These are phyloP conservation scores for Sycophila texana DNA, from an alignment of 2,888 invertebrate genomes.

Conservation along the genomic window DNA sequence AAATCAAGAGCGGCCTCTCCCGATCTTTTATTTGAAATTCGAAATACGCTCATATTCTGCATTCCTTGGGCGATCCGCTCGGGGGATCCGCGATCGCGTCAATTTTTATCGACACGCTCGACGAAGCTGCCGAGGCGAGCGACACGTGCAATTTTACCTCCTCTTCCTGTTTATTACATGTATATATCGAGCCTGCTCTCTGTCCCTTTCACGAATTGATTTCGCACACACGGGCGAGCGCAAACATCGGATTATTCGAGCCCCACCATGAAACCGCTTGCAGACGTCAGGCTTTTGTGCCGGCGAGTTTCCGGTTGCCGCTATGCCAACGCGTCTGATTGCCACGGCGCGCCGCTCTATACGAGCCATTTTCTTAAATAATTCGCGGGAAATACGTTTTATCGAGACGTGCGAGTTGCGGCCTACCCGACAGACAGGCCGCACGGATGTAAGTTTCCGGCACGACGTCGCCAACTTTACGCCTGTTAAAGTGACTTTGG, in stretches of 20 bases:
- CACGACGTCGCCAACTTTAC: slow-evolving; percentile 19
- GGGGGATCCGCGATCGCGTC: background rate
- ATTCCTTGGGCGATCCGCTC: slow-evolving; percentile 32
- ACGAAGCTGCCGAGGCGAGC: background rate
- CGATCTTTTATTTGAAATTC: slow-evolving; percentile 19
- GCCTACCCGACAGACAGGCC: background rate
- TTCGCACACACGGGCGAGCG: background rate
- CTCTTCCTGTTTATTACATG: slow-evolving; percentile 47
- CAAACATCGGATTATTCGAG: background rate
- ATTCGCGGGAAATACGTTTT: slow-evolving; percentile 33
- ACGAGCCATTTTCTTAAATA: slow-evolving; percentile 27
- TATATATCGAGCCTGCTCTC: background rate
- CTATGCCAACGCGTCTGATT: background rate
- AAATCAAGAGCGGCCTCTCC: slow-evolving; percentile 19
- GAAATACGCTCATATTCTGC: background rate
- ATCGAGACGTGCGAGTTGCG: slow-evolving; percentile 14
- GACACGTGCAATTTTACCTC: slow-evolving; percentile 36
- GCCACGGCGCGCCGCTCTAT: background rate
- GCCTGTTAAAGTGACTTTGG: slow-evolving; percentile 10
- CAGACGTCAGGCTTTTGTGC: background rate
- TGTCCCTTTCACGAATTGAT: slow-evolving; percentile 46
- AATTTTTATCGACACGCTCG: background rate
- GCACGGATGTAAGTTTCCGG: background rate
- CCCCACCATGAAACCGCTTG: background rate
- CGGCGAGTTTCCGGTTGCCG: background rate